Conservation (phyloP, 2,113 vertebrate species). For the Brienomyrus longianalis region DNA sequence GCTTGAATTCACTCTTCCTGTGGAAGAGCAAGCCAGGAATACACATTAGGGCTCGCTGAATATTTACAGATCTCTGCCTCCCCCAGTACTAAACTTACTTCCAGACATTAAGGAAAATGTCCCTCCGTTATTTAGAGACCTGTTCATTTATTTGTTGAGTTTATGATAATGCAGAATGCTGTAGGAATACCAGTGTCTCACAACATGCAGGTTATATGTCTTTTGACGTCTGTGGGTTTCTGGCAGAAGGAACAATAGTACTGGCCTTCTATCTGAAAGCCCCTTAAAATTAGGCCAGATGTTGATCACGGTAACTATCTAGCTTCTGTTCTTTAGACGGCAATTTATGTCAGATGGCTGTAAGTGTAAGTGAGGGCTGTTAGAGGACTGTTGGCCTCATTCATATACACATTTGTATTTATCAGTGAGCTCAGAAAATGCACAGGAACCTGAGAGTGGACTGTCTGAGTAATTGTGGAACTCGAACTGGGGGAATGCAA, state of each 20-base stretch:
- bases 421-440: background rate
- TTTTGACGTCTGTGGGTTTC: background rate
- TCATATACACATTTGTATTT: background rate
- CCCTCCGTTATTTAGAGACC: conserved; percentile 12
- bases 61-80: conserved; percentile 21
- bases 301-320: background rate
- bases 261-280: background rate
- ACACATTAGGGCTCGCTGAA: conserved; percentile 7
- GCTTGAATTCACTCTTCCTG: background rate
- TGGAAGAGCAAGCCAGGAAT: background rate
- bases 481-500: background rate
- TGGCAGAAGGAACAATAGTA: background rate
- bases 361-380: background rate
- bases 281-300: background rate
- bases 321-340: background rate
- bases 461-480: background rate
- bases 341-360: background rate
- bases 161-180: conserved; percentile 23
- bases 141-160: conserved; percentile 23
- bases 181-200: background rate
- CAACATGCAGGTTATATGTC: background rate
- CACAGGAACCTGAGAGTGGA: background rate
- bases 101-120: background rate
- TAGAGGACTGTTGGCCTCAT: background rate
- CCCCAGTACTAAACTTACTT: background rate